phyloP scores from a whole-genome alignment of 1,140 invertebrate genomes.

The Mizuhopecten yessoensis region DNA sequence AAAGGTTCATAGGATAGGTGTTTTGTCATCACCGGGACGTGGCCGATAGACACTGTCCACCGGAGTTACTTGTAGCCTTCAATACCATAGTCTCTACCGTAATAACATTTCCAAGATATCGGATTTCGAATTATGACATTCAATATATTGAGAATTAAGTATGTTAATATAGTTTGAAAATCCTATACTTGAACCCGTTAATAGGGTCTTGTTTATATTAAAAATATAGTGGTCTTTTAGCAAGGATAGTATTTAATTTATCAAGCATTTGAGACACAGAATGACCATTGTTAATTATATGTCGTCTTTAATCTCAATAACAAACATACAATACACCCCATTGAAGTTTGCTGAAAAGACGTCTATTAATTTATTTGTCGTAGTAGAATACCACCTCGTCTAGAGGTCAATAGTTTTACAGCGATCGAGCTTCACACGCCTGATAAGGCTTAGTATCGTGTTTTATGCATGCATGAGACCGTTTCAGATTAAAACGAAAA shows the following conservation, averaged over 20 bases:
- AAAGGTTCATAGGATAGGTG: not conserved
- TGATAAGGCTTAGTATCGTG: not conserved
- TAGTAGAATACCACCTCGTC: constrained; percentile 25
- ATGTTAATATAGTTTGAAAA: not conserved
- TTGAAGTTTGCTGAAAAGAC: not conserved
- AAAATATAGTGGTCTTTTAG: not conserved
- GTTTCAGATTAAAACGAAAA: constrained; percentile 16
- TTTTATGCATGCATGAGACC: not conserved
- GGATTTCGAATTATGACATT: constrained; percentile 34
- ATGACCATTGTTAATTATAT: constrained; percentile 36
- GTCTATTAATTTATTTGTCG: constrained; percentile 8
- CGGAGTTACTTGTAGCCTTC: not conserved
- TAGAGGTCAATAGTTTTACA: constrained; percentile 1
- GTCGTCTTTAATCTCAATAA: not conserved
- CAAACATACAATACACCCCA: constrained; percentile 27
- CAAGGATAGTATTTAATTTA: constrained; percentile 26
- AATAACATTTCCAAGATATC: not conserved
- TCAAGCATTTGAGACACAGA: not conserved
- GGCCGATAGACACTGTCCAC: not conserved
- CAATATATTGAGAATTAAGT: not conserved
- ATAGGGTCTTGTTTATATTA: not conserved
- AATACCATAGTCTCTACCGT: not conserved
- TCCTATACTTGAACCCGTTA: not conserved
- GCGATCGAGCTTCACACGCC: not conserved
- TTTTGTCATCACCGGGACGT: constrained; percentile 22